Percentiles rank a stretch among this genome's conserved stretches.
phyloP scores from a whole-genome alignment of 2,113 vertebrate species.

The zebrafish (Danio rerio) region GRCz12tu NC_133193.1:26522001-26522500 shows the following conservation, averaged over 20 bases:
- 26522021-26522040: no score
- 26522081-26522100: no score
- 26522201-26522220: neutral
- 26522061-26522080: no score
- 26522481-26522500: conserved; percentile 87
- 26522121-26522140: no score
- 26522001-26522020: no score
- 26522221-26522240: neutral
- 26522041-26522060: no score
- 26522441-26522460: neutral
- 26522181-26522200: neutral
- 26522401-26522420: neutral
- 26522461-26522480: neutral
- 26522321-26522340: conserved; percentile 9
- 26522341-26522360: neutral
- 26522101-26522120: no score
- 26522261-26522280: neutral
- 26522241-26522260: neutral
- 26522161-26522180: neutral
- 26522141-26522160: no score
- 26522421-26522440: neutral
- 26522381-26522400: neutral
- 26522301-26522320: neutral
- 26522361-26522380: conserved; percentile 2
- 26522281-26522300: neutral